phyloP scores from a whole-genome alignment of 2,888 invertebrate genomes.

The Byasa hedistus region DNA sequence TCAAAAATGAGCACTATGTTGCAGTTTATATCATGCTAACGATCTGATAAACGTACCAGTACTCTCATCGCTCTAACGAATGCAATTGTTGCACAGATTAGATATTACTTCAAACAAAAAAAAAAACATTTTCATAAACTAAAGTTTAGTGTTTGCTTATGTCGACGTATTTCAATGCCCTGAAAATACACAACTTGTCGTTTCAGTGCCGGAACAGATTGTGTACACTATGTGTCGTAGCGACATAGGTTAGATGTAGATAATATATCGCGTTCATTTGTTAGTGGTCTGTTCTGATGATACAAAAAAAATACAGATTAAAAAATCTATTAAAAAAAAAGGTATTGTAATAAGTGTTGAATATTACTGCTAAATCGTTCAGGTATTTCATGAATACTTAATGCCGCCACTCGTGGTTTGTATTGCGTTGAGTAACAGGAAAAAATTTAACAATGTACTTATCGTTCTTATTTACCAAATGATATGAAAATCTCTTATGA shows the following conservation, averaged over 20 bases:
- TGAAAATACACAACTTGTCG: conserved; percentile 40
- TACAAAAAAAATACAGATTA: conserved; percentile 54
- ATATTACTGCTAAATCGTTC: conserved; percentile 63
- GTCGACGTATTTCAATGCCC: conserved; percentile 35
- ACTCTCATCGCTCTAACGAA: too few relatives aligned
- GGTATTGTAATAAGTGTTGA: conserved; percentile 71
- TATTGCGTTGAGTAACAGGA: conserved; percentile 9
- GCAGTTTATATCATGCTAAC: too few relatives aligned
- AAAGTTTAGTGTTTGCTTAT: neutral
- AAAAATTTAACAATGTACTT: conserved; percentile 15
- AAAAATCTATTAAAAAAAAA: conserved; percentile 51
- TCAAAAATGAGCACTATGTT: too few relatives aligned
- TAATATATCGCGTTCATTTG: conserved; percentile 57
- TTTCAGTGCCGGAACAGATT: conserved; percentile 44
- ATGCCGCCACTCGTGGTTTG: conserved; percentile 44
- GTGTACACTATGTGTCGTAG: conserved; percentile 39
- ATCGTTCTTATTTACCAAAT: conserved; percentile 16
- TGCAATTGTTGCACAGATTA: too few relatives aligned
- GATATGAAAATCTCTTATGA: too few relatives aligned
- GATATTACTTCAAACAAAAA: too few relatives aligned
- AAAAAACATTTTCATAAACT: too few relatives aligned
- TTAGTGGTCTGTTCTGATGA: conserved; percentile 62
- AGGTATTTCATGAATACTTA: conserved; percentile 58
- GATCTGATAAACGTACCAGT: too few relatives aligned
- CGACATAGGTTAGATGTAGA: conserved; percentile 52